Evolutionary conservation across 2,888 invertebrate species (phyloP).

Genomic region (Sphinx pinastri): DNA sequence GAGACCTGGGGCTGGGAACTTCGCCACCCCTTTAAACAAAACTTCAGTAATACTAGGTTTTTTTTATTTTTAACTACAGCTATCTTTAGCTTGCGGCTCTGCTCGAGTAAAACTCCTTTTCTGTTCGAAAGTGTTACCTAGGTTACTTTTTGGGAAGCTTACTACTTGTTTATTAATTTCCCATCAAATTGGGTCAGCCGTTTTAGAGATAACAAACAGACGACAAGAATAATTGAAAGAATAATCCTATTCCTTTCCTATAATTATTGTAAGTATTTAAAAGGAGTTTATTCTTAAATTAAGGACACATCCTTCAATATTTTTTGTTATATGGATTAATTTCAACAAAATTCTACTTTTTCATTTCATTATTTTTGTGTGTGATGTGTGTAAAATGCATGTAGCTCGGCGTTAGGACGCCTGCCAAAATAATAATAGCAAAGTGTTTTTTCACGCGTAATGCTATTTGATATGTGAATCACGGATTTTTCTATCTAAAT

Average conservation of each 20-base stretch:
- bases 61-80: background rate
- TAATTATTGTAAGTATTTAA: too few species aligned
- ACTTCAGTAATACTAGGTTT: background rate
- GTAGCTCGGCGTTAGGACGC: slow-evolving; percentile 41
- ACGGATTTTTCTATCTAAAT: background rate
- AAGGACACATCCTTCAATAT: too few species aligned
- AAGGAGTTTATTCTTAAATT: too few species aligned
- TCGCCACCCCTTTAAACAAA: slow-evolving; percentile 9
- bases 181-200: too few species aligned
- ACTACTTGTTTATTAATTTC: too few species aligned
- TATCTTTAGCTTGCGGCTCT: too few species aligned
- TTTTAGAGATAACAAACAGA: too few species aligned
- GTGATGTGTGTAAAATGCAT: slow-evolving; percentile 4
- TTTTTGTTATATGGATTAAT: background rate
- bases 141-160: too few species aligned
- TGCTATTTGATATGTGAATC: slow-evolving; percentile 30
- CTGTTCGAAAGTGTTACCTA: too few species aligned
- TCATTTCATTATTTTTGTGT: background rate
- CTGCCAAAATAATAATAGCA: slow-evolving; percentile 55
- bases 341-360: background rate
- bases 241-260: too few species aligned
- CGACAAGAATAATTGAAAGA: too few species aligned
- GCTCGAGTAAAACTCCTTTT: too few species aligned
- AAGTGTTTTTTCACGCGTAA: slow-evolving; percentile 44
- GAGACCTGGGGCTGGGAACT: background rate